Percentiles rank a stretch among this genome's conserved stretches.
Conservation (phyloP, 2,888 invertebrate genomes). For the Adela reaumurella region DNA sequence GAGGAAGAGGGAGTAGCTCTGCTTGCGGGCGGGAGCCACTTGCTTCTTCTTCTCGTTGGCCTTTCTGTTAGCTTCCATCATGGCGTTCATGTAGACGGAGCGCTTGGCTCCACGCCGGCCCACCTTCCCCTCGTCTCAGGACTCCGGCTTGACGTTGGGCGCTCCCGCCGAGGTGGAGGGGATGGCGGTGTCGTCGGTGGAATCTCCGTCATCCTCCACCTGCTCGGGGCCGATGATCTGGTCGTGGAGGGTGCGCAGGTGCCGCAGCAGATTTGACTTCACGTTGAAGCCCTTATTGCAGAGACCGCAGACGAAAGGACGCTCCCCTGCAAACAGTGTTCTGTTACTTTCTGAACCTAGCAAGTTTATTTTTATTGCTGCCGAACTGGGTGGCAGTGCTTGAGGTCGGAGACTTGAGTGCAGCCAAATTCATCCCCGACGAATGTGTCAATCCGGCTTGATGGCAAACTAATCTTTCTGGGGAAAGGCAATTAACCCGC, state of each 20-base stretch:
- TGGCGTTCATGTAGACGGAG: constrained; percentile 14
- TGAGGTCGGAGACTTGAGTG: no score
- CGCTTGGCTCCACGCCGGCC: constrained; percentile 1
- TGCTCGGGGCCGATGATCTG: constrained; percentile 47
- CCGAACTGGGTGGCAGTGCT: no score
- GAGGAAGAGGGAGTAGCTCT: constrained; percentile 50
- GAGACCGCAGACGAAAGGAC: constrained; percentile 68
- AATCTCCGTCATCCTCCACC: constrained; percentile 21
- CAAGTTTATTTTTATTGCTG: no score
- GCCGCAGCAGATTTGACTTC: constrained; percentile 70
- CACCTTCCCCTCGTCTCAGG: constrained; percentile 41
- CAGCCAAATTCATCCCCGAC: no score
- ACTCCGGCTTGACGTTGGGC: constrained; percentile 28
- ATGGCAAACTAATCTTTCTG: no score
- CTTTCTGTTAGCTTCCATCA: constrained; percentile 9
- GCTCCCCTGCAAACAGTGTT: constrained; percentile 60
- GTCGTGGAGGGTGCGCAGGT: constrained; percentile 71
- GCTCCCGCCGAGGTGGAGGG: constrained; percentile 13
- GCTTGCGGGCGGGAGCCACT: constrained; percentile 28
- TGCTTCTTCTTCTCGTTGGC: constrained; percentile 1
- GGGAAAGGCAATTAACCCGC: no score
- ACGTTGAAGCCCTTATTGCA: constrained; percentile 78
- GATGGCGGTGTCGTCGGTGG: constrained; percentile 14
- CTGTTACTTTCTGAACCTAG: no score
- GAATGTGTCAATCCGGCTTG: no score